Percentiles rank a stretch among this genome's conserved stretches.
phyloP scores from a whole-genome alignment of 2,888 invertebrate genomes.

The Girardia tigrina region DNA sequence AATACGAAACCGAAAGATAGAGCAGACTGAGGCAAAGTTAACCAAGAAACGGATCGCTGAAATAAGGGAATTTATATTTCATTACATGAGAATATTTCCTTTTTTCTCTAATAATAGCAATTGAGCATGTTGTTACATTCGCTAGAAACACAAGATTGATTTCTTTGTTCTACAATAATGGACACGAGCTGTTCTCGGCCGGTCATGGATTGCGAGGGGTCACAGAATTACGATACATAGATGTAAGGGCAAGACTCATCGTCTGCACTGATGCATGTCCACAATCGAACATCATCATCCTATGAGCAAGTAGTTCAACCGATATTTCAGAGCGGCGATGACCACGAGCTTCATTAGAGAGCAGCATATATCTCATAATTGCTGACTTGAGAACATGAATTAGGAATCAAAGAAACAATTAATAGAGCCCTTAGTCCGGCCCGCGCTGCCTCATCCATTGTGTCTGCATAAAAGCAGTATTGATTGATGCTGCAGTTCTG shows the following conservation, averaged over 20 bases:
- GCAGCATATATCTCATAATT: not conserved
- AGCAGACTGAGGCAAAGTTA: not conserved
- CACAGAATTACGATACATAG: not conserved
- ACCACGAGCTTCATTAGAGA: conserved; percentile 1
- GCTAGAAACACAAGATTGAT: conserved; percentile 23
- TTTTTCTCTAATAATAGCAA: not conserved
- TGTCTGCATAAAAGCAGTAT: conserved; percentile 12
- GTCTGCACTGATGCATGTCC: conserved; percentile 12
- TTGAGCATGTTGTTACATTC: conserved; percentile 10
- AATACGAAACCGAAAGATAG: not conserved
- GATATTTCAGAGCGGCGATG: not conserved
- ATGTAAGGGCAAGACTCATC: conserved; percentile 5
- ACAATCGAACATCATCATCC: not conserved
- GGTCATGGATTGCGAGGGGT: conserved; percentile 10
- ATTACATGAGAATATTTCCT: not conserved
- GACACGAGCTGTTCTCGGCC: not conserved
- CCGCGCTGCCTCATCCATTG: conserved; percentile 23
- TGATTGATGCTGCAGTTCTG: conserved; percentile 14
- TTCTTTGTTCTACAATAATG: conserved; percentile 9
- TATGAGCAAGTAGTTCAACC: no score
- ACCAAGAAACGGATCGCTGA: not conserved
- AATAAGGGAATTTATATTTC: not conserved
- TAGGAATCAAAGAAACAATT: conserved; percentile 14
- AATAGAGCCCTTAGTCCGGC: conserved; percentile 5
- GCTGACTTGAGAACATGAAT: conserved; percentile 23